phyloP scores from a whole-genome alignment of 2,797 vertebrate species.

The Psittacula echo region DNA sequence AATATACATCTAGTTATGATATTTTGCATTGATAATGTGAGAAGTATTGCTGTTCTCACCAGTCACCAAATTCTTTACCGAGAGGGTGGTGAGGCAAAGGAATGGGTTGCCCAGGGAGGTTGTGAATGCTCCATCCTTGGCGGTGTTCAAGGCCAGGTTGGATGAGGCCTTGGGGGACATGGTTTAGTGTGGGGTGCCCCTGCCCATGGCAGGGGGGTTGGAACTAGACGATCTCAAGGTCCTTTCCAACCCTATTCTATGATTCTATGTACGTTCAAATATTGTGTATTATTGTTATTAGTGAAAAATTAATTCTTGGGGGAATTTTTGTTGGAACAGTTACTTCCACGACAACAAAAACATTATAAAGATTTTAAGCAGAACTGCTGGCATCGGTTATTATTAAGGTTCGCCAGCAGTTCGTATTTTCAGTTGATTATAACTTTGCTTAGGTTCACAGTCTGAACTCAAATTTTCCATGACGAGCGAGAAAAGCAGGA shows the following conservation, averaged over 20 bases:
- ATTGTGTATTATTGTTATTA: neutral
- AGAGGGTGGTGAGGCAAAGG: too few species aligned
- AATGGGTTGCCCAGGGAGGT: too few species aligned
- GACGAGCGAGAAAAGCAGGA: neutral
- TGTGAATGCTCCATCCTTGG: too few species aligned
- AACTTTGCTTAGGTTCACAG: neutral
- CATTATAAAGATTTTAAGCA: slow-evolving; percentile 39
- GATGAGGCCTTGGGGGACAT: too few species aligned
- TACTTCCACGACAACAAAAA: slow-evolving; percentile 49
- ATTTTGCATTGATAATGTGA: neutral
- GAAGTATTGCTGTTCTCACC: neutral
- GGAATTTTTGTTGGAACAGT: neutral
- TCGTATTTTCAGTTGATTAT: slow-evolving; percentile 4
- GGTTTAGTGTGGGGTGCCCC: too few species aligned
- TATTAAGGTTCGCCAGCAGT: neutral
- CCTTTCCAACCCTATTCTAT: too few species aligned
- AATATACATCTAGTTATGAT: neutral
- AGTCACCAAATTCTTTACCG: neutral
- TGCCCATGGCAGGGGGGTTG: too few species aligned
- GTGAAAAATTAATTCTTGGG: slow-evolving; percentile 23
- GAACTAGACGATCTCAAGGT: too few species aligned
- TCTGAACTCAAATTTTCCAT: neutral
- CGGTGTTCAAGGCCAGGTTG: too few species aligned
- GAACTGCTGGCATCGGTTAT: neutral
- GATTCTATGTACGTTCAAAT: neutral